Conservation (phyloP, 2,797 vertebrate genomes). For the Microctenopoma steveboyesi region DNA sequence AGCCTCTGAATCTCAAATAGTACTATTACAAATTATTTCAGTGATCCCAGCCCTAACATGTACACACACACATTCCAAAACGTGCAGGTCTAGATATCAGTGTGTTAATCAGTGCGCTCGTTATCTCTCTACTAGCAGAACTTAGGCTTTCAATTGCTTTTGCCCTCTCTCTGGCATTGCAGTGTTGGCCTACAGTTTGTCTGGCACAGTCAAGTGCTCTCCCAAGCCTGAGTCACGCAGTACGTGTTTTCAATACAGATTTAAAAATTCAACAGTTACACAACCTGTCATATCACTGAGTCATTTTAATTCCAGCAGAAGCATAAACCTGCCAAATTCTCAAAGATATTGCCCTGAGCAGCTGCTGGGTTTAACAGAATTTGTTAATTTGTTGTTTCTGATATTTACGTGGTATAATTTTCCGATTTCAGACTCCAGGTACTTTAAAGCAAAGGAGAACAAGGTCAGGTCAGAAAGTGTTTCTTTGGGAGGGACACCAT, state of each 20-base stretch:
- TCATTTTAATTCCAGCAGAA: slow-evolving; percentile 57
- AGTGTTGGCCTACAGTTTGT: slow-evolving; percentile 50
- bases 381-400: slow-evolving; percentile 4
- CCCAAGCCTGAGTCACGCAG: slow-evolving; percentile 65
- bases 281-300: slow-evolving; percentile 44
- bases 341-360: slow-evolving; percentile 47
- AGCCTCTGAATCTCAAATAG: slow-evolving; percentile 5
- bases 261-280: slow-evolving; percentile 47
- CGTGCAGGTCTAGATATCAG: slow-evolving; percentile 10
- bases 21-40: slow-evolving; percentile 3
- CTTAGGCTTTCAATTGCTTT: slow-evolving; percentile 37
- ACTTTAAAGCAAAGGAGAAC: slow-evolving; percentile 21
- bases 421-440: slow-evolving; percentile 10
- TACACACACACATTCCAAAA: background rate
- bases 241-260: slow-evolving; percentile 60
- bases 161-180: slow-evolving; percentile 61
- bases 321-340: slow-evolving; percentile 60
- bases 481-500: slow-evolving; percentile 6
- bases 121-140: slow-evolving; percentile 27
- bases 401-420: slow-evolving; percentile 10
- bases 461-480: slow-evolving; percentile 21
- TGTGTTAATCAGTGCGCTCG: slow-evolving; percentile 36
- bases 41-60: slow-evolving; percentile 24
- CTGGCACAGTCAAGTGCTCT: slow-evolving; percentile 60
- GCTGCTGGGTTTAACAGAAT: slow-evolving; percentile 46